Conservation (phyloP, 2,113 vertebrate species). For the Forbesichthys papilliferus region DNA sequence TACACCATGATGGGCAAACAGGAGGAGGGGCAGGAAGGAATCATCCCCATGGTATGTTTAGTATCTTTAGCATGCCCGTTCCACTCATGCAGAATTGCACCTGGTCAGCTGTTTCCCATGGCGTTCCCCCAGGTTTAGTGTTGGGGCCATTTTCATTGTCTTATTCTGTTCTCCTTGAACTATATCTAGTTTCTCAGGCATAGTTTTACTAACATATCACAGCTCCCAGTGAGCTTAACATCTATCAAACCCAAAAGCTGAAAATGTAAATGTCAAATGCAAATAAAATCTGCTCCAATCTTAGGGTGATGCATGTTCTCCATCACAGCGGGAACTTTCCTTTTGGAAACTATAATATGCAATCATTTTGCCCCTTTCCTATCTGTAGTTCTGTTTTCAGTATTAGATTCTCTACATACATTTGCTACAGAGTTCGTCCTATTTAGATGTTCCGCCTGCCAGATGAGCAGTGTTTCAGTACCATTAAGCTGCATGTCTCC, state of each 20-base stretch:
- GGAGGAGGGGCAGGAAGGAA: slow-evolving; percentile 97
- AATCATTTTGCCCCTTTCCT: background rate
- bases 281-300: too few species aligned
- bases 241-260: too few species aligned
- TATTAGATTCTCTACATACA: background rate
- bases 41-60: slow-evolving; percentile 91
- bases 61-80: background rate
- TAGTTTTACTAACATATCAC: too few species aligned
- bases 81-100: background rate
- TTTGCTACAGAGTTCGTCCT: too few species aligned
- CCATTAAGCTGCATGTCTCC: slow-evolving; percentile 22
- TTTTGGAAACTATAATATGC: background rate
- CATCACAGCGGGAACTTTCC: background rate
- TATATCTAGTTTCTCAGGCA: too few species aligned
- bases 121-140: too few species aligned
- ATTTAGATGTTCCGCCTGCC: background rate
- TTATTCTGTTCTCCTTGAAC: too few species aligned
- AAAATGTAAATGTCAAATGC: too few species aligned
- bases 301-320: too few species aligned
- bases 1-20: slow-evolving; percentile 99
- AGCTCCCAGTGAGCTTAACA: too few species aligned
- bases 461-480: background rate
- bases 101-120: background rate
- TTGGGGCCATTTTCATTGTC: too few species aligned
- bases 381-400: background rate